Evolutionary conservation across 1,140 invertebrate genomes (phyloP), one percentile per base, ranked within the genome.

Genomic region (Acarapis woodi): DNA sequence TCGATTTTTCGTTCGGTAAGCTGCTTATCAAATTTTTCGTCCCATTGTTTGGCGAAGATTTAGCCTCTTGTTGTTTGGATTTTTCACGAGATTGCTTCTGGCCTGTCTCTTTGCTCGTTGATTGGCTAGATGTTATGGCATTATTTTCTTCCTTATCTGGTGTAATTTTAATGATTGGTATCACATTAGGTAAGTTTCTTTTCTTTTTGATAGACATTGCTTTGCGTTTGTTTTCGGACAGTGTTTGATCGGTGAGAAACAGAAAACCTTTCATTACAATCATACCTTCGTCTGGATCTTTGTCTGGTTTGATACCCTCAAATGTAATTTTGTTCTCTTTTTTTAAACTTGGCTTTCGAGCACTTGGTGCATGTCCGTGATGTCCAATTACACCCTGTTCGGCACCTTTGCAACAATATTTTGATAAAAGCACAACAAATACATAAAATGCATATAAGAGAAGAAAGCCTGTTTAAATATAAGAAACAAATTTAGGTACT

Each of bases 191-290:
- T 15, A 35, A 23, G 21, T 33, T 33, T 18, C 18, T 20, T 9
- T 16, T 5, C 21, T 33, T 33, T n/a, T n/a, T n/a, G n/a, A n/a
- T n/a, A n/a, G n/a, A n/a, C n/a, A n/a, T n/a, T n/a, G n/a, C n/a
- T 5, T 16, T 31, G 16, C 4, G 26, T 8, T n/a, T 12, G 36
- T 9, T 28, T 28, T 31, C 15, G 8, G 16, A 9, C 1, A 18
- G 12, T 8, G 14, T 2, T 28, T 28, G 12, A 14, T 40, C 39
- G 14, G 18, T 24, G 4, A 26, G 16, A n/a, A 35, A 40, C 8
- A 40, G 10, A 24, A 40, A 40, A 22, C 39, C 23, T 20, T 34
- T 34, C 39, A 40, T 40, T 2, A 40, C 39, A 9, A 40, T 33
- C 32, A 40, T 40, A n/a, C 16, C 19, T 21, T 22, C 39, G n/a